These are phyloP conservation scores for Callocephalon fimbriatum DNA, from an alignment of 2,113 vertebrate species.

Conservation along the genomic window DNA sequence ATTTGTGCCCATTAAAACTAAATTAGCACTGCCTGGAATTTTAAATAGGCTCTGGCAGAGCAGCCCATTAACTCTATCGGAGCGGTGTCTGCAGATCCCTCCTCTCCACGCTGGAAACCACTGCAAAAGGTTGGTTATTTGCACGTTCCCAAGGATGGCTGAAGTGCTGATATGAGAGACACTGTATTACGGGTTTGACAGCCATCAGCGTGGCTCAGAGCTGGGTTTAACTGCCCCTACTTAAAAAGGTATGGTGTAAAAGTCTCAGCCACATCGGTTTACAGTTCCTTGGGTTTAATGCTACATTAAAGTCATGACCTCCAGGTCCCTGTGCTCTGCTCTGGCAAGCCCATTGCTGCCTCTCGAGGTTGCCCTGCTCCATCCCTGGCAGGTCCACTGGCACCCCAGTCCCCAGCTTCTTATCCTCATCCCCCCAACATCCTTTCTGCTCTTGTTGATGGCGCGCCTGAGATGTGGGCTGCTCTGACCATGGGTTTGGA, in stretches of 20 bases:
- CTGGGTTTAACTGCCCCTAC: background rate
- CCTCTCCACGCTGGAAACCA: background rate
- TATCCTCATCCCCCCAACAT: background rate
- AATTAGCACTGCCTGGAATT: conserved; percentile 59
- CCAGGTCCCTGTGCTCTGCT: background rate
- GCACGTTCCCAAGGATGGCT: background rate
- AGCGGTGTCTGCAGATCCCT: background rate
- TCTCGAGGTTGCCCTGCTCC: fast-evolving
- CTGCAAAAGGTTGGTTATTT: background rate
- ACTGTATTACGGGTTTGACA: background rate
- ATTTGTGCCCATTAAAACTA: conserved; percentile 61
- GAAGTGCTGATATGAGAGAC: background rate
- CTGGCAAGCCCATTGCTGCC: background rate
- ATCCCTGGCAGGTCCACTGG: background rate
- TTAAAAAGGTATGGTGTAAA: background rate
- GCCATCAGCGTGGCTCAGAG: background rate
- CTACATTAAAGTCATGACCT: fast-evolving
- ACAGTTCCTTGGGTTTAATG: background rate
- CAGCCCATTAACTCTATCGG: conserved; percentile 1
- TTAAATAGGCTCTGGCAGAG: conserved; percentile 36
- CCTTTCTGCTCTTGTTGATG: background rate
- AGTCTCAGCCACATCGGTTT: fast-evolving
- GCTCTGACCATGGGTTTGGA: background rate
- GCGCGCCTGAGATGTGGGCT: fast-evolving
- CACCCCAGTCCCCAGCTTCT: background rate